These are phyloP conservation scores for Patella depressa DNA, from an alignment of 2,888 invertebrate species.

Conservation along the genomic window DNA sequence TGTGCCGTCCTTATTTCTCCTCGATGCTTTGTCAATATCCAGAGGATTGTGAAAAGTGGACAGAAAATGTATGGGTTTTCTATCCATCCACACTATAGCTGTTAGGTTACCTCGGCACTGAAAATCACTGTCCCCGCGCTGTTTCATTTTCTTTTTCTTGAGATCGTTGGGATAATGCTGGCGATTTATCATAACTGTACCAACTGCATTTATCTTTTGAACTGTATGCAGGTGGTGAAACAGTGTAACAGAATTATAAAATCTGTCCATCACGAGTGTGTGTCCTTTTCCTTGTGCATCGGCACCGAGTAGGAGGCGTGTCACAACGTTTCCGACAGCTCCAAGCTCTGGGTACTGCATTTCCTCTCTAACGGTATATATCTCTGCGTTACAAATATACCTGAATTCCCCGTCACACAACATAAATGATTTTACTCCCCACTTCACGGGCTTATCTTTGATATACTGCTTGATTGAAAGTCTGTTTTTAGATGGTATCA, in stretches of 20 bases:
- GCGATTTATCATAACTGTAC: conserved; percentile 17
- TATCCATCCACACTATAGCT: conserved; percentile 19
- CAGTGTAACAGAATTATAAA: conserved; percentile 25
- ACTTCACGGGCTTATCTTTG: conserved; percentile 2
- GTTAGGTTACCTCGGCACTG: conserved; percentile 13
- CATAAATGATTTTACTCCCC: conserved; percentile 28
- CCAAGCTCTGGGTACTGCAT: conserved; percentile 10
- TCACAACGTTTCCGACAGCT: conserved; percentile 22
- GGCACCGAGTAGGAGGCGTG: conserved; percentile 16
- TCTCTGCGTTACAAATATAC: conserved; percentile 25
- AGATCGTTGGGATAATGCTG: conserved; percentile 21
- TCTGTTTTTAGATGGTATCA: conserved; percentile 35
- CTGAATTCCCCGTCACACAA: conserved; percentile 26
- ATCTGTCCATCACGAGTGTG: conserved; percentile 30
- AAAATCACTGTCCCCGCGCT: background rate
- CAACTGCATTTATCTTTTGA: conserved; percentile 12
- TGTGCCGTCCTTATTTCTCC: background rate
- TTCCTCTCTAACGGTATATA: conserved; percentile 17
- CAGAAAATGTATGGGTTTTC: conserved; percentile 14
- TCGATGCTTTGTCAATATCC: background rate
- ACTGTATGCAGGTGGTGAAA: conserved; percentile 23
- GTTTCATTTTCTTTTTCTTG: conserved; percentile 16
- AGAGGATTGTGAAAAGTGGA: conserved; percentile 11
- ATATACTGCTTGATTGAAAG: conserved; percentile 22
- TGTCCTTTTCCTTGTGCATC: conserved; percentile 22